Evolutionary conservation across 2,113 vertebrate species (phyloP).

Genomic region (Bagarius yarrelli): DNA sequence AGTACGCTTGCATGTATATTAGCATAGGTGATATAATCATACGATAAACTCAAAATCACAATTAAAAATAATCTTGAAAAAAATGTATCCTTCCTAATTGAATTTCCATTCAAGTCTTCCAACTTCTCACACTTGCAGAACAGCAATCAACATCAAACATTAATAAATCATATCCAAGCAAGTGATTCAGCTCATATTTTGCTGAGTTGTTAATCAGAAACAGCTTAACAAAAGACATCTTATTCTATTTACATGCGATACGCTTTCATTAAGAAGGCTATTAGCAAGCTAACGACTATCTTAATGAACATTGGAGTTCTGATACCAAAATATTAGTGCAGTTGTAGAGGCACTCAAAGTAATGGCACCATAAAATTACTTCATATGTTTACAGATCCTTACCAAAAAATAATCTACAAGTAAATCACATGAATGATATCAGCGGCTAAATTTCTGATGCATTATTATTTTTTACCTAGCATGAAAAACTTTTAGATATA

Average conservation of each 20-base stretch:
- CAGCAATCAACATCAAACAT: not conserved
- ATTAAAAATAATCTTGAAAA: not conserved
- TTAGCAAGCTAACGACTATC: not conserved
- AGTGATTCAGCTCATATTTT: not conserved
- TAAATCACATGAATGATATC: not conserved
- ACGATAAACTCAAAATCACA: not conserved
- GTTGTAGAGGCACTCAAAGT: not conserved
- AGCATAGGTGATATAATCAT: not conserved
- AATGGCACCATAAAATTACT: not conserved
- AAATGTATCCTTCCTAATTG: not conserved
- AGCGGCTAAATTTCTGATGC: not conserved
- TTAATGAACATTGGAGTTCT: not conserved
- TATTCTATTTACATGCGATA: not conserved
- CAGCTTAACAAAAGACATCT: not conserved
- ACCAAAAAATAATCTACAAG: not conserved
- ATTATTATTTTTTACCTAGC: not conserved
- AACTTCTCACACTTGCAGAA: not conserved
- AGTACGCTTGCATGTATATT: not conserved
- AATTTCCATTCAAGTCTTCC: not conserved
- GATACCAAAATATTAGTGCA: not conserved
- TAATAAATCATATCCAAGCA: not conserved
- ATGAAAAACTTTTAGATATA: conserved; percentile 25
- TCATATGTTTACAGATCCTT: not conserved
- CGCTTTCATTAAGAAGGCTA: not conserved
- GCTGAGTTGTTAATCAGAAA: not conserved